These are phyloP conservation scores for Halocaridina rubra DNA, from an alignment of 2,888 invertebrate species.

Conservation along the genomic window DNA sequence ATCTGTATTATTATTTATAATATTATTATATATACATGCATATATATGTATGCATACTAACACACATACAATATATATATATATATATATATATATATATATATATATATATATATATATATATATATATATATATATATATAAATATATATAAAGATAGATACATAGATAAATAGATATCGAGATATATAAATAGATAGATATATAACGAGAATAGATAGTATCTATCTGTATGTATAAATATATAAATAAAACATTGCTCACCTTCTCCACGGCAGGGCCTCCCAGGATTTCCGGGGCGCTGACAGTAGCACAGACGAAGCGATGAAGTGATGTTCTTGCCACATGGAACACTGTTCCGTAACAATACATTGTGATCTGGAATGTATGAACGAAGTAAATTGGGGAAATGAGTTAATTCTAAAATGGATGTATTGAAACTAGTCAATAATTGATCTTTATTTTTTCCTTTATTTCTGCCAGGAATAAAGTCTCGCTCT, in stretches of 20 bases:
- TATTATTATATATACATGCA: too few species aligned
- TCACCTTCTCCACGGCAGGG: slow-evolving; percentile 49
- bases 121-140: not conserved
- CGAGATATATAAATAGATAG: not conserved
- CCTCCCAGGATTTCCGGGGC: slow-evolving; percentile 58
- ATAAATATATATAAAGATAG: not conserved
- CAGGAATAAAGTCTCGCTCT: too few species aligned
- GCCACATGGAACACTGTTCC: slow-evolving; percentile 62
- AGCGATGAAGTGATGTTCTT: slow-evolving; percentile 52
- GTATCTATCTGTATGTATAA: too few species aligned
- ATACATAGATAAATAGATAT: not conserved
- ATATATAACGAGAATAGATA: too few species aligned
- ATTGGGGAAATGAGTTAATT: not conserved
- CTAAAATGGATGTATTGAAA: too few species aligned
- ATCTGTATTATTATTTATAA: too few species aligned
- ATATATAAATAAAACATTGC: not conserved
- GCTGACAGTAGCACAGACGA: slow-evolving; percentile 58
- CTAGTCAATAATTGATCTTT: too few species aligned
- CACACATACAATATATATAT: not conserved
- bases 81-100: not conserved
- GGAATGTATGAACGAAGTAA: not conserved
- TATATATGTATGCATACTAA: not conserved
- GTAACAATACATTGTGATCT: slow-evolving; percentile 62
- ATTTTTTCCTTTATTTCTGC: too few species aligned
- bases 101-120: not conserved